A percentile compares a stretch with the other conserved stretches of the same genome.
phyloP scores from a whole-genome alignment of 92 coral and sea anemone genomes.

The Phenganax subtilis region DNA sequence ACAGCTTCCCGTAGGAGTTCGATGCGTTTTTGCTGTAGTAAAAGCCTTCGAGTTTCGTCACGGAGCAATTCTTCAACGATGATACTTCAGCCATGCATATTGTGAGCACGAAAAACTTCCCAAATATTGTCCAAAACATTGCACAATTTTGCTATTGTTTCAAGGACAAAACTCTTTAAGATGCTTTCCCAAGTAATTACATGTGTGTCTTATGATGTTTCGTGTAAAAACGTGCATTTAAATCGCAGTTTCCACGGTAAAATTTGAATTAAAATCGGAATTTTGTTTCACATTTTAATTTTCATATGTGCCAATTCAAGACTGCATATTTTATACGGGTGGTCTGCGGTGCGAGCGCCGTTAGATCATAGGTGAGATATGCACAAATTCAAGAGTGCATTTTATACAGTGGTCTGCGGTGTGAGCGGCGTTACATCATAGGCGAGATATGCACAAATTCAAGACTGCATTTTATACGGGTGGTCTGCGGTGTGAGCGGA shows the following conservation, averaged over 20 bases:
- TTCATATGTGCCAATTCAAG: not conserved
- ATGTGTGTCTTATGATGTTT: not conserved
- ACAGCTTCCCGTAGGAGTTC: not conserved
- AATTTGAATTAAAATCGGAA: not conserved
- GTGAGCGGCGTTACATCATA: too few species aligned
- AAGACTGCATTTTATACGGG: too few species aligned
- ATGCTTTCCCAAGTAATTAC: not conserved
- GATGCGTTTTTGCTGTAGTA: conserved; percentile 16
- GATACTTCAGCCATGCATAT: not conserved
- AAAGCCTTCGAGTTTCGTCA: not conserved
- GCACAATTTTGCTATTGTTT: not conserved
- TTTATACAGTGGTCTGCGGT: too few species aligned
- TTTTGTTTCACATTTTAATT: not conserved
- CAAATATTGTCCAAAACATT: conserved; percentile 7
- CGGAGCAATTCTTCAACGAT: not conserved
- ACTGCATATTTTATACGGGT: too few species aligned
- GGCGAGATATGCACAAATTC: too few species aligned
- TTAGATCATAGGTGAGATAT: too few species aligned
- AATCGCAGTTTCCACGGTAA: conserved; percentile 29
- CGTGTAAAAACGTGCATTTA: not conserved
- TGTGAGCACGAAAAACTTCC: not conserved
- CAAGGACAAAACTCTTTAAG: not conserved
- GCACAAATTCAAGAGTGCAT: too few species aligned
- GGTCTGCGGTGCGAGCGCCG: too few species aligned
- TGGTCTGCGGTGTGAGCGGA: too few species aligned